Evolutionary conservation across 2,888 invertebrate species (phyloP), one percentile per base, ranked within the genome.

Genomic region (Ochlodes sylvanus): DNA sequence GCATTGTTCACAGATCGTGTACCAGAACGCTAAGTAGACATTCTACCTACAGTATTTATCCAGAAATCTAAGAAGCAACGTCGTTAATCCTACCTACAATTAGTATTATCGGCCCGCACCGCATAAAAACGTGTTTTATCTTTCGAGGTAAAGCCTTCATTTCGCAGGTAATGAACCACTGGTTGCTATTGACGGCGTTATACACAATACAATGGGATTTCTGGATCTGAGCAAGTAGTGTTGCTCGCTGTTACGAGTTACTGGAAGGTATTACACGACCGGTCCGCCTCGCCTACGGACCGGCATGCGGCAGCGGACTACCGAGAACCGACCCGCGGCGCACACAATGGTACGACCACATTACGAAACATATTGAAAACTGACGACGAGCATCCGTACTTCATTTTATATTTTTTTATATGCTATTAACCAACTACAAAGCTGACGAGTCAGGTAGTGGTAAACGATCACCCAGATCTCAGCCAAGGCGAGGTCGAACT

Each of bases 191-290:
- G 7, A 47, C 44, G 9, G 17, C 44, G 7, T 17, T 47, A 17
- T 47, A 47, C 44, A 47, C 44, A 47, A 17, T 17, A 47, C 44
- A 47, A 47, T 17, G n/a, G 44, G 44, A 47, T 15, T 7, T 47
- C 44, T 47, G 15, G 15, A 15, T 15, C 15, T 38, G 44, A 44
- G 44, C 44, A 15, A 44, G 5, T 44, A 15, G 44, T 44, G 9
- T 15, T 2, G n/a, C 44, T 47, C 7, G 17, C 6, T 7, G 38
- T 38, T 38, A 38, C 38, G 17, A 15, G 15, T 47, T 17, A 47
- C 15, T 47, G 44, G 44, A 47, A 47, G 44, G 44, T 9, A 3
- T 47, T 7, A 47, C n/a, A 15, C 44, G 44, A 47, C 44, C 44
- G 44, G 44, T 47, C 7, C 17, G 15, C 38, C 9, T 9, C 12